phyloP scores from a whole-genome alignment of 2,888 invertebrate species.

The Apotomis betuletana region DNA sequence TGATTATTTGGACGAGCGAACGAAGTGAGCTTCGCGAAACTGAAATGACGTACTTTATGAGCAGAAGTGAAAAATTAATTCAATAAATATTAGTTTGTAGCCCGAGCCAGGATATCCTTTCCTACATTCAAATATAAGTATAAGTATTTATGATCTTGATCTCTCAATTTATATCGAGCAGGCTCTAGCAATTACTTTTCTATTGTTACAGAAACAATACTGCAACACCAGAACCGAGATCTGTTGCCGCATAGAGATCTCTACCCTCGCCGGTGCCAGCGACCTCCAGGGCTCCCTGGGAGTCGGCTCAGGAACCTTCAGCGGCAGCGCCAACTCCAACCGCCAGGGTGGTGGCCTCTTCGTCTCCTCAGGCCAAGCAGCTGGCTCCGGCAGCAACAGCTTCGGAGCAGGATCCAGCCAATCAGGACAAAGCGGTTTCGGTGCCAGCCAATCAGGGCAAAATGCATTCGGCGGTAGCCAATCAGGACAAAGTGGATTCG shows the following conservation, averaged over 20 bases:
- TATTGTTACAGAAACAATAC: constrained; percentile 76
- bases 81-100: no score
- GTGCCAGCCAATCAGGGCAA: constrained; percentile 43
- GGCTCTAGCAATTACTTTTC: constrained; percentile 20
- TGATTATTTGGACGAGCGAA: no score
- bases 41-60: no score
- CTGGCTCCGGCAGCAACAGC: neutral
- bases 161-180: neutral
- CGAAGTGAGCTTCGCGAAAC: no score
- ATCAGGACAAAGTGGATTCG: constrained; percentile 41
- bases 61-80: no score
- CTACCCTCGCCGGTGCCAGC: constrained; percentile 57
- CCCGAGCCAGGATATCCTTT: no score
- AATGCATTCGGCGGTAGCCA: constrained; percentile 44
- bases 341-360: constrained; percentile 60
- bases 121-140: no score
- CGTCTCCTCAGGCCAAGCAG: constrained; percentile 43
- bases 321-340: constrained; percentile 51
- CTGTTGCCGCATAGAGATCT: constrained; percentile 75
- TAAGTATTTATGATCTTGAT: no score
- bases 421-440: constrained; percentile 37
- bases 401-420: constrained; percentile 40
- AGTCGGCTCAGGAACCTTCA: constrained; percentile 60
- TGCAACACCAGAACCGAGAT: constrained; percentile 75
- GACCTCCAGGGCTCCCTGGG: constrained; percentile 61